These are phyloP conservation scores for Chionoecetes opilio DNA, from an alignment of 1,140 invertebrate genomes.

Conservation along the genomic window DNA sequence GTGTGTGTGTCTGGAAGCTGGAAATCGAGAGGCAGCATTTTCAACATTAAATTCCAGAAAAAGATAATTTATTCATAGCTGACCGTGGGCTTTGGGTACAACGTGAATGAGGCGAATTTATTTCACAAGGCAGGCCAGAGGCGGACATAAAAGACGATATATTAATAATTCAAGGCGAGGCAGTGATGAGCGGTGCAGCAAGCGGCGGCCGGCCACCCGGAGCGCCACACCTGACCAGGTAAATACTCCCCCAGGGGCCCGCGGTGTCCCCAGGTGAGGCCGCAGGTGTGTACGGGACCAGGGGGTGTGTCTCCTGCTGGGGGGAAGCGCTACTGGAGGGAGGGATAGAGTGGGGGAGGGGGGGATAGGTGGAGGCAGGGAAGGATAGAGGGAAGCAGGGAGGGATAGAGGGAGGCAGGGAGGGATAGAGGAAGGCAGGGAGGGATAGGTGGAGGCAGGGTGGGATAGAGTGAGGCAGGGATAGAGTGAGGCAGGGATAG, in stretches of 20 bases:
- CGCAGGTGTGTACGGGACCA: not conserved
- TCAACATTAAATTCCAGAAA: not conserved
- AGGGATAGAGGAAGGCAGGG: not conserved
- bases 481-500: too few relatives aligned
- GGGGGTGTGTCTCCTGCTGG: not conserved
- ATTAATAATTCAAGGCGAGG: constrained; percentile 54
- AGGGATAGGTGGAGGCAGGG: not conserved
- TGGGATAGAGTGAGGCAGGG: not conserved
- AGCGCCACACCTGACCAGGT: not conserved
- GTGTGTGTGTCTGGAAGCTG: not conserved
- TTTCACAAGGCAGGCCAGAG: constrained; percentile 42
- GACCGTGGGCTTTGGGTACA: not conserved
- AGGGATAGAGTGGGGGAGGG: not conserved
- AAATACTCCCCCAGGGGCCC: not conserved
- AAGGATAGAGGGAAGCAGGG: not conserved
- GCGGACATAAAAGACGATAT: constrained; percentile 52
- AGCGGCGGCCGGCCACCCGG: constrained; percentile 10
- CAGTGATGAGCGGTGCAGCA: not conserved
- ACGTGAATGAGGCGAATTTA: constrained; percentile 43
- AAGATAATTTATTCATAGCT: constrained; percentile 35
- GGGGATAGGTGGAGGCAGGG: constrained; percentile 1
- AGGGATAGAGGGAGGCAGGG: not conserved
- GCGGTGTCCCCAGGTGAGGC: not conserved
- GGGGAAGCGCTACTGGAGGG: not conserved
- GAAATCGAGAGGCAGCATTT: constrained; percentile 31